Evolutionary conservation across 2,888 invertebrate species (phyloP).

Genomic region (Fragum fragum): DNA sequence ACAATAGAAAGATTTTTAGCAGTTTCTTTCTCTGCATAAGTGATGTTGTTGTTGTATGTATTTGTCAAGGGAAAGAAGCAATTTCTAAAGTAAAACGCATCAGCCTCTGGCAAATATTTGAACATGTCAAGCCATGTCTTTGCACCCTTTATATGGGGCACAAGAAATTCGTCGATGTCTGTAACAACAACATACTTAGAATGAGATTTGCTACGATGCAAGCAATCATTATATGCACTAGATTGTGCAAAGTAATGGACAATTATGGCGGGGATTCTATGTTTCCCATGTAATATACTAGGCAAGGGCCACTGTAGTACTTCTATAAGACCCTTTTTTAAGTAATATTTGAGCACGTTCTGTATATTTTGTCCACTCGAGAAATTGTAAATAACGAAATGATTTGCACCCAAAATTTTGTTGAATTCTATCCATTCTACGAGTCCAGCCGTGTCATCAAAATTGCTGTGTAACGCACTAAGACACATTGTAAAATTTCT

Average conservation of each 20-base stretch:
- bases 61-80: background rate
- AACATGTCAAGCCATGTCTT: constrained; percentile 1
- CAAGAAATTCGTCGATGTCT: constrained; percentile 22
- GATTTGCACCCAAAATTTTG: constrained; percentile 14
- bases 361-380: constrained; percentile 2
- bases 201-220: background rate
- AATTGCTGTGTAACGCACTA: background rate
- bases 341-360: background rate
- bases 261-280: background rate
- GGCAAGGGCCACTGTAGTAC: constrained; percentile 12
- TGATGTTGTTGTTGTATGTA: background rate
- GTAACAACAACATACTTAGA: constrained; percentile 26
- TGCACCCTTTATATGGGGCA: background rate
- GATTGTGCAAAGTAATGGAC: constrained; percentile 20
- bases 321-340: background rate
- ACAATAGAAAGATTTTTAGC: background rate
- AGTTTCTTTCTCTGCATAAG: background rate
- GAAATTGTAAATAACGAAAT: constrained; percentile 22
- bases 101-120: background rate
- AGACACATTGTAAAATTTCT: constrained; percentile 4
- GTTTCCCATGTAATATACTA: background rate
- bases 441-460: background rate
- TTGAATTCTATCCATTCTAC: constrained; percentile 30
- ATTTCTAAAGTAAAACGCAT: background rate
- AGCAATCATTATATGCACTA: constrained; percentile 16